Base-by-base conservation (phyloP, 1,140 invertebrate species). In the Glomeris maerens region DNA sequence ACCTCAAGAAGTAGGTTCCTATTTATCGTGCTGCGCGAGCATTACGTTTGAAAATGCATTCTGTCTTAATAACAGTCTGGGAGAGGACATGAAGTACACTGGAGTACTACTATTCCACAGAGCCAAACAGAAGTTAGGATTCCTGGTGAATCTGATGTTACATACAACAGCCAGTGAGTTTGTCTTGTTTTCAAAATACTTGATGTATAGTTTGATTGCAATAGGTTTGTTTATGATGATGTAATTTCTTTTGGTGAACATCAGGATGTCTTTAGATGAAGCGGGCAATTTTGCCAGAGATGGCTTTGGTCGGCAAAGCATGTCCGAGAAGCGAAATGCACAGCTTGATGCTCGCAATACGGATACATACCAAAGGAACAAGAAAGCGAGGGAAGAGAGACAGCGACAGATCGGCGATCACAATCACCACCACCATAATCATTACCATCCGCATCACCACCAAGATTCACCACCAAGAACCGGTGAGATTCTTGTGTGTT, bases 281-380 rank as follows among this genome's bases (percentile, higher is more conserved):
- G 74, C 76, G 20, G 72, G 72, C 0, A 77, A 78, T 44, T 87
- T 87, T 62, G 78, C 80, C 22, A 72, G 93, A 29, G 92, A 96
- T 68, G 91, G 89, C 5, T 78, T 96, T 55, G 92, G 92, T 0
- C 71, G 92, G 23, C 88, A 94, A 66, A 94, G 89, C 65, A 96
- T 98, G 83, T 95, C 90, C 1, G 93, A 97, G 68, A 96, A 96
- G 65, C 72, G 92, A 41, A 89, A 94, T 66, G 90, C 90, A 0
- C 86, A 89, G 10, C 67, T 93, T 28, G 91, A 96, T 70, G 90
- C 92, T n/a, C 84, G 88, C 65, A 81, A 77, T 59, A 94, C 89
- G 1, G 90, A 92, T 62, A 94, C 90, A 2, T 96, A 95, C 65
- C 87, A 94, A 67, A 76, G 87, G 55, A 91, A 88, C 56, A 94